phyloP scores from a whole-genome alignment of 1,140 invertebrate genomes.

The Charaxes varanes region DNA sequence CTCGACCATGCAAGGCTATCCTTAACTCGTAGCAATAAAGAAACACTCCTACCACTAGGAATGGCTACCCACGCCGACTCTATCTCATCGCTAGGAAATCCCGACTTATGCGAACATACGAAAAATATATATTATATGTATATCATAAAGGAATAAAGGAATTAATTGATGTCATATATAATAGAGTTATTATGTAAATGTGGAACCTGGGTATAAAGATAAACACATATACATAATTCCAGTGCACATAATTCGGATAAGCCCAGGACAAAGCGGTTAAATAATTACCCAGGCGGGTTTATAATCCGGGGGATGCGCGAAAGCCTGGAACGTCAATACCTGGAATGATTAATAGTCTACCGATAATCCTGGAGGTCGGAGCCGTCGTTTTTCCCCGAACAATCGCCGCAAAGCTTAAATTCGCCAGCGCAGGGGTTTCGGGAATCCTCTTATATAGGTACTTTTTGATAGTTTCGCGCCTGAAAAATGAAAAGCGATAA shows the following conservation, averaged over 20 bases:
- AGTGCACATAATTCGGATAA: constrained; percentile 7
- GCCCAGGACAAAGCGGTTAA: constrained; percentile 23
- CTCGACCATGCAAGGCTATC: too few relatives aligned
- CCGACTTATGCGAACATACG: too few relatives aligned
- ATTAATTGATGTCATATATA: not conserved
- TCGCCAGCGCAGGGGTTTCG: constrained; percentile 6
- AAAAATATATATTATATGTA: too few relatives aligned
- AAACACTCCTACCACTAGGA: too few relatives aligned
- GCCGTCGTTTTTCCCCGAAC: constrained; percentile 22
- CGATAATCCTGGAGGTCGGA: constrained; percentile 41
- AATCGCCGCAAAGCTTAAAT: constrained; percentile 21
- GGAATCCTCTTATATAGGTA: not conserved
- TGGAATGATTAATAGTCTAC: constrained; percentile 50
- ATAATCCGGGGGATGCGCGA: constrained; percentile 47
- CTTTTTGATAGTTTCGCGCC: too few relatives aligned
- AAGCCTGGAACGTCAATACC: constrained; percentile 38
- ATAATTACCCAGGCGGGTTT: constrained; percentile 30
- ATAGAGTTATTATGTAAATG: not conserved
- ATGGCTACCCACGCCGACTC: too few relatives aligned
- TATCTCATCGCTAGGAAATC: too few relatives aligned
- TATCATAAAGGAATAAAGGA: too few relatives aligned
- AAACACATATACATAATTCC: not conserved
- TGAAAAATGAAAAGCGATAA: too few relatives aligned
- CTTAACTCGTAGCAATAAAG: too few relatives aligned
- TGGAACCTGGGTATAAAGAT: not conserved